phyloP scores from a whole-genome alignment of 1,140 invertebrate genomes.

The Musca vetustissima region DNA sequence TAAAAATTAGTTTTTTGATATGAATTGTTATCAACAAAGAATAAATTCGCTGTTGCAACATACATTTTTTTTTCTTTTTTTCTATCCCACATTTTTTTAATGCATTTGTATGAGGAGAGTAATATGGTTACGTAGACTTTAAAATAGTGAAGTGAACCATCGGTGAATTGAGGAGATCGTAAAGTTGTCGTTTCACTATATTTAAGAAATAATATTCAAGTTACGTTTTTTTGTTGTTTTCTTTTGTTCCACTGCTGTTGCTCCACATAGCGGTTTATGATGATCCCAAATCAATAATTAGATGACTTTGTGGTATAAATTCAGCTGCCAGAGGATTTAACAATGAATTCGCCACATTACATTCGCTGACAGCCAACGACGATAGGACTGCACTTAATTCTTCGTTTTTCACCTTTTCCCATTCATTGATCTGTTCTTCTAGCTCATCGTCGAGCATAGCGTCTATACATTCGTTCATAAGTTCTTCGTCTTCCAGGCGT shows the following conservation, averaged over 20 bases:
- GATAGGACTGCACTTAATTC: constrained; percentile 46
- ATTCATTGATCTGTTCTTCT: constrained; percentile 55
- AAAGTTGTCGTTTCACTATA: background rate
- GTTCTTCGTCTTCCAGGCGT: constrained; percentile 80
- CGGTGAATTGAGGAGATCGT: constrained; percentile 3
- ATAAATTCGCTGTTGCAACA: too few relatives aligned
- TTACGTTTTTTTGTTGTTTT: background rate
- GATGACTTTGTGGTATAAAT: constrained; percentile 64
- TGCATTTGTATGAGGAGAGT: background rate
- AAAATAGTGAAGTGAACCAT: constrained; percentile 11
- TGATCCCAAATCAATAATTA: constrained; percentile 42
- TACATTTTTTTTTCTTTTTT: background rate
- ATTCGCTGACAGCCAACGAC: constrained; percentile 51
- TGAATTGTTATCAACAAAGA: too few relatives aligned
- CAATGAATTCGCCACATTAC: constrained; percentile 61
- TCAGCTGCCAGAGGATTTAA: constrained; percentile 78
- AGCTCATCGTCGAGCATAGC: constrained; percentile 76
- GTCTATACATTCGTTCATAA: constrained; percentile 84
- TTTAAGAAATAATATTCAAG: constrained; percentile 12
- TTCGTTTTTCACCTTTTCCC: constrained; percentile 53
- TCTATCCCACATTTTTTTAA: background rate
- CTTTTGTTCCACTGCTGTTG: background rate
- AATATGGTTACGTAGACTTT: background rate
- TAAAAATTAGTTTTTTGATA: too few relatives aligned
- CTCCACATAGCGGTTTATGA: constrained; percentile 39